A percentile compares a stretch with the other conserved stretches of the same genome.
Conservation (phyloP, 2,797 vertebrate species). For the Triplophysa bombifrons region DNA sequence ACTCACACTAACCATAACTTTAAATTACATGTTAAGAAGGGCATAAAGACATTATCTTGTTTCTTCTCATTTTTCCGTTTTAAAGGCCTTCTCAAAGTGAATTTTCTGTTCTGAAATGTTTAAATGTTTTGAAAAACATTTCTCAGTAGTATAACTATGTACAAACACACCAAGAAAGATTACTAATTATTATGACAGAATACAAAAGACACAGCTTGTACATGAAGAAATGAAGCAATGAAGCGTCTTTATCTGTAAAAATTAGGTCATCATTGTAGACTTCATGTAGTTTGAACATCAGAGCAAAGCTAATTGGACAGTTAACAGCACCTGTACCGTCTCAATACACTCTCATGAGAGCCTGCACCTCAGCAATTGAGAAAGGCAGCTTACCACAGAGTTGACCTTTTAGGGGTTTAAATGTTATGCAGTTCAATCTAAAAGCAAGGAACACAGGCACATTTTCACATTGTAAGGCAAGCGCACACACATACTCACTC, state of each 20-base stretch:
- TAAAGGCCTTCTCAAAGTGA: background rate
- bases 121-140: background rate
- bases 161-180: background rate
- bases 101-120: background rate
- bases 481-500: background rate
- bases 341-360: slow-evolving; percentile 8
- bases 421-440: slow-evolving; percentile 16
- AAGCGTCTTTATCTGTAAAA: slow-evolving; percentile 25
- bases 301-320: slow-evolving; percentile 35
- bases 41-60: background rate
- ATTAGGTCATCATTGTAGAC: slow-evolving; percentile 28
- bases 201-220: slow-evolving; percentile 11
- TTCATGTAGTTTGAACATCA: slow-evolving; percentile 26
- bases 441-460: slow-evolving; percentile 1
- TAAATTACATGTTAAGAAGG: background rate
- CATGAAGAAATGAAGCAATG: slow-evolving; percentile 7
- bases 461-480: slow-evolving; percentile 13
- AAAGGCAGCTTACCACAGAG: slow-evolving; percentile 1
- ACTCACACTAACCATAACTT: background rate
- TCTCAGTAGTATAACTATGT: background rate
- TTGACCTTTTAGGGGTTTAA: background rate
- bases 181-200: background rate
- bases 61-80: background rate
- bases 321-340: slow-evolving; percentile 9
- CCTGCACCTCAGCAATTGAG: slow-evolving; percentile 2